phyloP scores from a whole-genome alignment of 2,113 vertebrate species.

The Rattus rattus region DNA sequence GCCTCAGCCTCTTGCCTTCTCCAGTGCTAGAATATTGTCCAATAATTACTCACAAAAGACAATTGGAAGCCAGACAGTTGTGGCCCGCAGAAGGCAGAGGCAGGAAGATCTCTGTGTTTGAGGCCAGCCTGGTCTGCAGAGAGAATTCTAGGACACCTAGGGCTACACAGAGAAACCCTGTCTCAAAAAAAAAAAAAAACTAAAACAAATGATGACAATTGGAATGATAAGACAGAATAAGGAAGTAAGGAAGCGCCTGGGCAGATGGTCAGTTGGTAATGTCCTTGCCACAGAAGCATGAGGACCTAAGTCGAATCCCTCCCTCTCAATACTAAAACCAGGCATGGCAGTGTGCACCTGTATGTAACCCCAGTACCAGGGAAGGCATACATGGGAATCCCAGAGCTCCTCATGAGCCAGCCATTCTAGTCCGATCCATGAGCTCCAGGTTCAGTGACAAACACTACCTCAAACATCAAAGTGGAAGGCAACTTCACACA shows the following conservation, averaged over 20 bases:
- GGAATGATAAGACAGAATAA: not conserved
- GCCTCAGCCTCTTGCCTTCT: not conserved
- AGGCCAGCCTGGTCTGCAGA: not conserved
- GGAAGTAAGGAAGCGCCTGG: not conserved
- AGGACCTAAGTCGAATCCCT: not conserved
- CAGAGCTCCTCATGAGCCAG: not conserved
- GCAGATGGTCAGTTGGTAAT: not conserved
- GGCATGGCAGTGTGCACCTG: not conserved
- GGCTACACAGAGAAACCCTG: not conserved
- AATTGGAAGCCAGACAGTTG: not conserved
- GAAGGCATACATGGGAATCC: not conserved
- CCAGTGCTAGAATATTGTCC: not conserved
- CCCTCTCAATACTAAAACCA: not conserved
- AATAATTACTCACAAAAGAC: slow-evolving; percentile 1
- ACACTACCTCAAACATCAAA: not conserved
- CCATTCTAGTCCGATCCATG: not conserved
- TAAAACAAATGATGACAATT: not conserved
- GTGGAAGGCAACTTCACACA: not conserved
- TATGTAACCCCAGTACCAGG: not conserved
- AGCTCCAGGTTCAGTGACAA: not conserved
- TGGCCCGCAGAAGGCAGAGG: not conserved
- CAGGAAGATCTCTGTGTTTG: not conserved
- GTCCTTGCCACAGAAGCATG: not conserved
- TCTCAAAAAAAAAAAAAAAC: not conserved
- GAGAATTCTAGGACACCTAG: not conserved